These are phyloP conservation scores for Blastobasis adustella DNA, from an alignment of 2,888 invertebrate genomes.

Conservation along the genomic window DNA sequence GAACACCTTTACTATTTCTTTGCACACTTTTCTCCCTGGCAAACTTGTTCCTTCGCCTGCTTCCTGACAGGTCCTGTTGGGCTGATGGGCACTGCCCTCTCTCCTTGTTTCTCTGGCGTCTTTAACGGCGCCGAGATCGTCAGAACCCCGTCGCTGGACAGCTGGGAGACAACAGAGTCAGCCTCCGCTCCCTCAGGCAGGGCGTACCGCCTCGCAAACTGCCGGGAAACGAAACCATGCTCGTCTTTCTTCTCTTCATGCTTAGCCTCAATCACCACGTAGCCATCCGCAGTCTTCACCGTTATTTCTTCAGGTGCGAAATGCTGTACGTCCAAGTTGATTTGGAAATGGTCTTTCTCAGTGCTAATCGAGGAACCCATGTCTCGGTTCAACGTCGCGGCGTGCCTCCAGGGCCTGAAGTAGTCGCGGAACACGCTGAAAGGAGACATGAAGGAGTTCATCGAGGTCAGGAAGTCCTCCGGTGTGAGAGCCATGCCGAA, in stretches of 20 bases:
- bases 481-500: conserved; percentile 56
- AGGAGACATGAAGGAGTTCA: conserved; percentile 22
- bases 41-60: conserved; percentile 45
- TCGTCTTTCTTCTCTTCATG: conserved; percentile 85
- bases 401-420: conserved; percentile 47
- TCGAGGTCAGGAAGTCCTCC: conserved; percentile 48
- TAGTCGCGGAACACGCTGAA: conserved; percentile 33
- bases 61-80: conserved; percentile 72
- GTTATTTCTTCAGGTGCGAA: conserved; percentile 82
- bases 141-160: conserved; percentile 85
- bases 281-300: conserved; percentile 81
- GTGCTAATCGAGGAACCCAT: conserved; percentile 62
- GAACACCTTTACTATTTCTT: not conserved
- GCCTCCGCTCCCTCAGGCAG: conserved; percentile 82
- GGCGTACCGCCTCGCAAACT: conserved; percentile 81
- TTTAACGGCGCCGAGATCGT: conserved; percentile 77
- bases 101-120: conserved; percentile 33
- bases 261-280: conserved; percentile 81
- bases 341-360: conserved; percentile 73
- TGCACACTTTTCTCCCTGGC: conserved; percentile 11
- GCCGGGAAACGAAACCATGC: conserved; percentile 81
- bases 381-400: conserved; percentile 49
- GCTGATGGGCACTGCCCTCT: conserved; percentile 71
- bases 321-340: conserved; percentile 82
- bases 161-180: conserved; percentile 78